Base-by-base conservation (phyloP, 2,888 invertebrate genomes). In the Pristionchus fissidentatus region DNA sequence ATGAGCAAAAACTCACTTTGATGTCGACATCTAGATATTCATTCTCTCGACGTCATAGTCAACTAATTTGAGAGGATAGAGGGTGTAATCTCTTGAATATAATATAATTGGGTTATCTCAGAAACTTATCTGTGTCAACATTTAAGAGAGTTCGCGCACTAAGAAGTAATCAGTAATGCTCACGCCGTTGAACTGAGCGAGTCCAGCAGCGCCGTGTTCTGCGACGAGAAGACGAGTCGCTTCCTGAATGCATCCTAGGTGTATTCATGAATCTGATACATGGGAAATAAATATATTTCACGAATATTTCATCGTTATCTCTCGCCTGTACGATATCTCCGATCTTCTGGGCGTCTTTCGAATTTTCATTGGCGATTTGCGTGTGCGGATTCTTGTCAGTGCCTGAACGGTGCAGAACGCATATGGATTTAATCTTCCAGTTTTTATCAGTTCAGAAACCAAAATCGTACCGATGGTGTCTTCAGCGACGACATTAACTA, bases 321-420 rank as follows among this genome's bases (percentile, higher is more conserved):
- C 13, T 26, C 22, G 49, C 80, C 62, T 81, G 80, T 26, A 81
- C 26, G 35, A 81, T 62, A 62, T 81, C 80, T 81, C 80, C 80
- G 29, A 46, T 62, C 13, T 49, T 49, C 62, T 81, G 80, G n/a
- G 80, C 60, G 22, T 62, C 80, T 3, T 46, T 62, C n/a, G 80
- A 60, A 29, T 62, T 43, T 1, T 35, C 80, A 15, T 29, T 46
- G 19, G 80, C 80, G 15, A 43, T 81, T 29, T 81, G 80, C 2
- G 62, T 43, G n/a, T 81, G 60, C 41, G 80, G 80, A 62, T 60
- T 81, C 29, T 62, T 32, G 29, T 81, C 80, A 43, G 43, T 62
- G 4, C 80, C 80, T 81, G 80, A 43, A 81, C 10, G 7, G 49
- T 29, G n/a, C n/a, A 55, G n/a, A 26, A 10, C 19, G 4, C 7